Evolutionary conservation across 2,888 invertebrate genomes (phyloP), one percentile per base, ranked within the genome.

Genomic region (Vandiemenella viatica): DNA sequence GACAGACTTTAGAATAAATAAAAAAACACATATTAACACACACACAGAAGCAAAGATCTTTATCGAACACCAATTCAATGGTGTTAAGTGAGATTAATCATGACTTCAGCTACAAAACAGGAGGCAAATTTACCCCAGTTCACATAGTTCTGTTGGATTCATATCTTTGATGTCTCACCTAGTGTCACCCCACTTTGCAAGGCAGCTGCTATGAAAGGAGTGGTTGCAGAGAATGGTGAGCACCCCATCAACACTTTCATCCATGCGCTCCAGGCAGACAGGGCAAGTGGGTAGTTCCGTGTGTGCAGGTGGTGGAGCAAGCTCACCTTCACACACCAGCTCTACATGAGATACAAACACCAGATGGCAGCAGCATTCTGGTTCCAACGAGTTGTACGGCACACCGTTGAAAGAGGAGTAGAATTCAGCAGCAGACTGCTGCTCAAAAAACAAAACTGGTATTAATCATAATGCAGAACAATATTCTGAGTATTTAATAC

Each of bases 211-310:
- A 69, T 98, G 98, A 70, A 98, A 99, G 1, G 92, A 85, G 69
- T 99, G 98, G 69, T 97, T 97, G 65, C 98, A 99, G 53, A 97
- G 76, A 62, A 99, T 95, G 21, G 95, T 96, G 56, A 99, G 71
- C 53, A 98, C 89, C 10, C 96, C 95, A 64, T 96, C 93, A 10
- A 96, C 92, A 58, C 93, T 92, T 69, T 99, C 98, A 67, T 98
- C 98, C 96, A 91, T 90, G 51, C 95, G 79, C 68, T 99, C 97
- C 47, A 95, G 67, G 64, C 95, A 96, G 10, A 96, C 95, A 2
- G 97, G 91, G 65, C 98, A 99, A 4, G 88, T 92, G 13, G 98
- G 98, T 52, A 98, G 71, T 66, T 99, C 98, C 0, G 92, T 93
- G 62, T 92, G 88, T 1, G 83, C 84, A 38, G 48, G 52, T 15